A percentile compares a stretch with the other conserved stretches of the same genome.
These are phyloP conservation scores for Epinephelus moara DNA, from an alignment of 2,113 vertebrate species.

Conservation along the genomic window DNA sequence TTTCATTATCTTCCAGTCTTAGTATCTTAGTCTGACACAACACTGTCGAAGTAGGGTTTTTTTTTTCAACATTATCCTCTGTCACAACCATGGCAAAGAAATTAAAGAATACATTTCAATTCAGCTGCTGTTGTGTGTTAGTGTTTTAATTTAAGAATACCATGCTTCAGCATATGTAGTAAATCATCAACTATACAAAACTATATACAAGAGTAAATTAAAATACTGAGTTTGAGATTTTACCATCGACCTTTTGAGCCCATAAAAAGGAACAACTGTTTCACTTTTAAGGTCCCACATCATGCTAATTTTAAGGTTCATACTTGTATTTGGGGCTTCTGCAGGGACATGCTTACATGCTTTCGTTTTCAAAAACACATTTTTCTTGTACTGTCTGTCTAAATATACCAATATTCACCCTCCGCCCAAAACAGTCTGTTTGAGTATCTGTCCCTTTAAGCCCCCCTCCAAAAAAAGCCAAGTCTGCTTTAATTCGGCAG, in stretches of 20 bases:
- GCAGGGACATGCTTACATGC: no score
- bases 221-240: background rate
- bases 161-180: background rate
- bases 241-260: background rate
- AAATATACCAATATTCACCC: no score
- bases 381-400: no score
- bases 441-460: no score
- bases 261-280: background rate
- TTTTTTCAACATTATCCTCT: background rate
- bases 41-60: background rate
- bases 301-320: no score
- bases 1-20: no score
- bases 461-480: no score
- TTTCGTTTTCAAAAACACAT: no score
- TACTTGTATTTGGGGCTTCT: no score
- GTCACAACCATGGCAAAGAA: background rate
- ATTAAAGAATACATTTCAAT: background rate
- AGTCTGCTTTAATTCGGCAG: no score
- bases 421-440: no score
- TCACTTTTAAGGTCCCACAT: background rate
- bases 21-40: background rate
- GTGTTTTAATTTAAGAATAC: background rate
- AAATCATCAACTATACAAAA: background rate
- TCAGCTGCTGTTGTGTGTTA: background rate
- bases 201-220: background rate